A percentile compares a stretch with the other conserved stretches of the same genome.
Evolutionary conservation across 2,888 invertebrate species (phyloP).

Genomic region (Pedicia rivosa): DNA sequence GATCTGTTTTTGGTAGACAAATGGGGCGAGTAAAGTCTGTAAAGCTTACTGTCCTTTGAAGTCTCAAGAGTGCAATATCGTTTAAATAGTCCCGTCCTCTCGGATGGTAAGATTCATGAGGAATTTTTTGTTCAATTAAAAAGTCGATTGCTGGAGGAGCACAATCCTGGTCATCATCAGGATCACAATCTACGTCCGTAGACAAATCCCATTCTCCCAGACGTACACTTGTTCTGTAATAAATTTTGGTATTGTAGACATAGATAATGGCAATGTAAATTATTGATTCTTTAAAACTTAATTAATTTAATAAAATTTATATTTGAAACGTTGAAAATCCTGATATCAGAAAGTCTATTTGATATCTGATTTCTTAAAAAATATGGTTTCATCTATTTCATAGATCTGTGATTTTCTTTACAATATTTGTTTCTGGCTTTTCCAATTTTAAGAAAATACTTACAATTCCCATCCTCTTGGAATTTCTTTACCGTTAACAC

Average conservation of each 20-base stretch:
- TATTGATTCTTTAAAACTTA: too few species aligned
- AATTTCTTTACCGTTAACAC: conserved; percentile 36
- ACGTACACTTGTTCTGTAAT: conserved; percentile 31
- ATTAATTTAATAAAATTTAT: not conserved
- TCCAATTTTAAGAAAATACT: conserved; percentile 13
- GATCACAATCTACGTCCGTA: conserved; percentile 32
- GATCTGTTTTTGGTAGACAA: conserved; percentile 12
- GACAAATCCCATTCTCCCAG: conserved; percentile 43
- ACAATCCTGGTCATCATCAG: conserved; percentile 27
- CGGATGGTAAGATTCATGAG: conserved; percentile 19
- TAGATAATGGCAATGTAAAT: too few species aligned
- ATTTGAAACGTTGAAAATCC: too few species aligned
- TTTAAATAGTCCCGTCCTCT: conserved; percentile 18
- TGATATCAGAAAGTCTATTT: too few species aligned
- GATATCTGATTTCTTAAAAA: too few species aligned
- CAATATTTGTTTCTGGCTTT: too few species aligned
- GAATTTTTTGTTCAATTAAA: conserved; percentile 17
- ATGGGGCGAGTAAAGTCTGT: conserved; percentile 15
- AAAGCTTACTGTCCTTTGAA: conserved; percentile 18
- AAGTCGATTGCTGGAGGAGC: conserved; percentile 23
- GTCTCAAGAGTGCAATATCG: conserved; percentile 28
- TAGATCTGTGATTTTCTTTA: too few species aligned
- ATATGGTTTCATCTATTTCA: too few species aligned
- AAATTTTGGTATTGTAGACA: too few species aligned
- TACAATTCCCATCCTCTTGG: conserved; percentile 5